Evolutionary conservation across 1,140 invertebrate species (phyloP).

Genomic region (Drosophila pandora): DNA sequence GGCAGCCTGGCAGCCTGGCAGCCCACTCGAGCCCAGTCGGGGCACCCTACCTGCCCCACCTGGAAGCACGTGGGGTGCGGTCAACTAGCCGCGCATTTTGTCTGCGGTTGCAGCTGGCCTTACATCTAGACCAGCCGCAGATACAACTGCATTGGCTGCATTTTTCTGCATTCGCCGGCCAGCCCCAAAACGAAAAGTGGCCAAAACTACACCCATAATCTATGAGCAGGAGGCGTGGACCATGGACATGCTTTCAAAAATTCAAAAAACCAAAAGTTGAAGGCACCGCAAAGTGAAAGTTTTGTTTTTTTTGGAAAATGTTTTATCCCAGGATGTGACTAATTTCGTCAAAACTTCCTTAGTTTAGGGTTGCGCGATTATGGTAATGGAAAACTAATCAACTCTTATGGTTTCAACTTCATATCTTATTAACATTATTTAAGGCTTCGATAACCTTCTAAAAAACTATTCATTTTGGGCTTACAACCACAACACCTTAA

Average conservation of each 20-base stretch:
- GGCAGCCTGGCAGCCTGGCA: conserved; percentile 47
- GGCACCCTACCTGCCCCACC: conserved; percentile 5
- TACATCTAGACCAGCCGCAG: conserved; percentile 51
- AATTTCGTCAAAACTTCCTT: conserved; percentile 44
- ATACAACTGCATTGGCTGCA: conserved; percentile 26
- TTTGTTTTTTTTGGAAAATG: conserved; percentile 8
- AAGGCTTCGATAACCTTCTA: background rate
- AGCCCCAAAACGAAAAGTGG: conserved; percentile 38
- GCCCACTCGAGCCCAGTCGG: background rate
- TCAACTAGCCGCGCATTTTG: conserved; percentile 48
- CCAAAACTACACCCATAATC: conserved; percentile 46
- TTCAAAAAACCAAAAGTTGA: conserved; percentile 3
- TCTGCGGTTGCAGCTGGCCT: conserved; percentile 61
- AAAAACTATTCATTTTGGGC: no score
- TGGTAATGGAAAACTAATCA: background rate
- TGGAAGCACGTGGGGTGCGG: conserved; percentile 76
- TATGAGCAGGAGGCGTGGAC: conserved; percentile 57
- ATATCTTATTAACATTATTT: background rate
- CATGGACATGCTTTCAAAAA: conserved; percentile 66
- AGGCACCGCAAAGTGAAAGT: conserved; percentile 34
- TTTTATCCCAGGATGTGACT: conserved; percentile 32
- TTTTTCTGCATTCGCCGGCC: conserved; percentile 62
- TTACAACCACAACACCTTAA: background rate
- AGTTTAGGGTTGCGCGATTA: background rate
- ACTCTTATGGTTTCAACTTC: background rate